These are phyloP conservation scores for Danaus melanippus DNA, from an alignment of 1,140 invertebrate species.

Conservation along the genomic window DNA sequence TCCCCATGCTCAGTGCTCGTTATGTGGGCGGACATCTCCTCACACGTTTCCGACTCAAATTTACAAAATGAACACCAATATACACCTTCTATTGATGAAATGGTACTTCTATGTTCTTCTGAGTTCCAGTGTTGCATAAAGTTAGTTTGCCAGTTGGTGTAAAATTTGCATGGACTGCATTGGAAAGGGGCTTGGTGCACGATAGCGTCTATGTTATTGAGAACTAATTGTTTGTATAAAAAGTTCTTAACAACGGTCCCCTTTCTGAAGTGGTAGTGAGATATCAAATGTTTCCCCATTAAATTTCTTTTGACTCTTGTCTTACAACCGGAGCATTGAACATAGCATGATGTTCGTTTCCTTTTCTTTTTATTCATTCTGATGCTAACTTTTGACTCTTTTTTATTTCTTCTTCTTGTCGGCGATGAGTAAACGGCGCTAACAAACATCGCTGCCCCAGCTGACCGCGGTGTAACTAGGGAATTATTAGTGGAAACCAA, in stretches of 20 bases:
- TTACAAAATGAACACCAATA: slow-evolving; percentile 86
- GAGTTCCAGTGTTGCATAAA: slow-evolving; percentile 85
- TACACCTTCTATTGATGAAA: slow-evolving; percentile 72
- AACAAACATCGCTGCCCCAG: too few species aligned
- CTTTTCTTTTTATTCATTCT: slow-evolving; percentile 63
- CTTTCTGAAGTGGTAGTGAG: slow-evolving; percentile 85
- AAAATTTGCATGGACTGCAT: slow-evolving; percentile 87
- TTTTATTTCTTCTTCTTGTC: slow-evolving; percentile 36
- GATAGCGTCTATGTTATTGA: slow-evolving; percentile 83
- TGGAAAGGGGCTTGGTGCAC: slow-evolving; percentile 87
- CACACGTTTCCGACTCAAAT: slow-evolving; percentile 77
- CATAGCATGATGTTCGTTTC: slow-evolving; percentile 73
- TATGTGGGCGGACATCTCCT: slow-evolving; percentile 81
- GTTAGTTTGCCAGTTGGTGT: slow-evolving; percentile 82
- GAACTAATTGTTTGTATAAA: slow-evolving; percentile 74
- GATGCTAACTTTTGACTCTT: slow-evolving; percentile 22
- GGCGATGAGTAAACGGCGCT: too few species aligned
- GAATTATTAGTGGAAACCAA: slow-evolving; percentile 27
- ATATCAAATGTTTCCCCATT: slow-evolving; percentile 88
- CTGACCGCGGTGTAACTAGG: too few species aligned
- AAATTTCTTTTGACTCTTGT: slow-evolving; percentile 77
- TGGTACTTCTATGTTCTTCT: slow-evolving; percentile 71
- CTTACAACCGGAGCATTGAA: slow-evolving; percentile 80
- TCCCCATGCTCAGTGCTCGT: slow-evolving; percentile 78
- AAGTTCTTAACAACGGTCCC: slow-evolving; percentile 70